Evolutionary conservation across 2,888 invertebrate species (phyloP), one percentile per base, ranked within the genome.

Genomic region (Brachycybe producta): DNA sequence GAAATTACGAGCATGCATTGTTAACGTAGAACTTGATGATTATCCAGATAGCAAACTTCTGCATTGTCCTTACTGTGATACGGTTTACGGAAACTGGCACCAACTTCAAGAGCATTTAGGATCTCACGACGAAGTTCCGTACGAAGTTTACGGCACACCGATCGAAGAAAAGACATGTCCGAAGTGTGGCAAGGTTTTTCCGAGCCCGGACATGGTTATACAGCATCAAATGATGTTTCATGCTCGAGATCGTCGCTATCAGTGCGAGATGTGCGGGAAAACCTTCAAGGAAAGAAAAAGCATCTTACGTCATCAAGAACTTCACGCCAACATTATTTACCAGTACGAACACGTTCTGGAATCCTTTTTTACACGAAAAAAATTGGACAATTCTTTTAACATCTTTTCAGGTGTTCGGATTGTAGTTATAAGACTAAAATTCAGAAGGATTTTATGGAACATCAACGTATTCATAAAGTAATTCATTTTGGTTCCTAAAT

Each of bases 391-490:
- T n/a, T n/a, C n/a, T n/a, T n/a, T n/a, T n/a, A n/a, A n/a, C n/a
- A n/a, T n/a, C 23, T 23, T 46, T 23, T 21, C 24, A 50, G 50
- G 32, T 51, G 51, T 40, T 46, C 26, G 3, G 21, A 39, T 11
- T 51, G 51, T 27, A 50, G 8, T 8, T 51, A 51, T 27, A 50
- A 39, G 21, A 51, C 51, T 5, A 51, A 49, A 51, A 40, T 51
- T 35, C 15, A 28, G 11, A 34, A 27, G 19, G 27, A 49, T 50
- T 40, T 39, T 4, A 28, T 49, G 5, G 47, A 51, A 5, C 51
- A 51, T 40, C 28, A 28, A 7, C 50, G 48, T 5, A 51, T 51
- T 30, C 51, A 51, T 39, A 19, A 51, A 28, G 51, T 51, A 15
- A 38, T 19, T 46, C 15, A 7, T 44, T 44, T 32, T 11, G 21